These are phyloP conservation scores for Perithous albicinctus DNA, from an alignment of 2,888 invertebrate genomes.

Conservation along the genomic window DNA sequence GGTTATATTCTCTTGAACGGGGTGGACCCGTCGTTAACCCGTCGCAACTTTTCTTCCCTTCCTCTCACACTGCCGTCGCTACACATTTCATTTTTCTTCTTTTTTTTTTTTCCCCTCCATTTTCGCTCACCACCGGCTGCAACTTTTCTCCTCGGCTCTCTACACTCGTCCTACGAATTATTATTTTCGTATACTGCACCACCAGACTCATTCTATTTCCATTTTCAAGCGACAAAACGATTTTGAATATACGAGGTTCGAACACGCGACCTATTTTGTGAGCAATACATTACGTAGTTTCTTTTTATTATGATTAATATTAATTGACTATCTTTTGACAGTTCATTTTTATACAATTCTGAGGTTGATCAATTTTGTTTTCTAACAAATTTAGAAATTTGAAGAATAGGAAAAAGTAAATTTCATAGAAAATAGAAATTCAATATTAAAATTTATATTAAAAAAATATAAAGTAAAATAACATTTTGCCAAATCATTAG, in stretches of 20 bases:
- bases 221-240: slow-evolving; percentile 3
- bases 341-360: too few relatives aligned
- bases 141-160: slow-evolving; percentile 47
- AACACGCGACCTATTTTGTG: slow-evolving; percentile 8
- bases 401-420: too few relatives aligned
- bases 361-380: too few relatives aligned
- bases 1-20: slow-evolving; percentile 23
- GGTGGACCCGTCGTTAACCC: slow-evolving; percentile 61
- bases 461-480: too few relatives aligned
- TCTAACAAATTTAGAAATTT: too few relatives aligned
- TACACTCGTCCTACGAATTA: slow-evolving; percentile 27
- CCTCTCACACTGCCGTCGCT: slow-evolving; percentile 44
- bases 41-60: slow-evolving; percentile 65
- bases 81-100: slow-evolving; percentile 40
- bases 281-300: not conserved
- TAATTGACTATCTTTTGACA: too few relatives aligned
- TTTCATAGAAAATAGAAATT: too few relatives aligned
- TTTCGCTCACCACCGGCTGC: slow-evolving; percentile 58
- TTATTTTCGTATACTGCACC: slow-evolving; percentile 21
- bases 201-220: slow-evolving; percentile 57
- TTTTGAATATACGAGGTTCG: not conserved
- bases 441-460: too few relatives aligned
- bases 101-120: slow-evolving; percentile 30
- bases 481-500: too few relatives aligned
- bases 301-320: too few relatives aligned